Evolutionary conservation across 2,888 invertebrate genomes (phyloP), one percentile per base, ranked within the genome.

Genomic region (Buathra laborator): DNA sequence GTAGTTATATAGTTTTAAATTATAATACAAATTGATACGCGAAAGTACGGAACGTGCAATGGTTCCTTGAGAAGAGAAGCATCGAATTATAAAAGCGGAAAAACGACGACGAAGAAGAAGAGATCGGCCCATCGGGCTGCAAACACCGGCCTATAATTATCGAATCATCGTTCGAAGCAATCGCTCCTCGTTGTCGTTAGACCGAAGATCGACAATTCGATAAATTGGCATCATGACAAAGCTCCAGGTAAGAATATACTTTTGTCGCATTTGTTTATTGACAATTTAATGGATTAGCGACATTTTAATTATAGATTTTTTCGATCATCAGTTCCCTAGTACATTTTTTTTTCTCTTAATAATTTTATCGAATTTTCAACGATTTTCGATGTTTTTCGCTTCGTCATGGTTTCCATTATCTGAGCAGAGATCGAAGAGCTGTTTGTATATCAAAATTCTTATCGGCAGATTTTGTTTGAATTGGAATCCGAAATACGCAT

Each of bases 211-310:
- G 4, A 24, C 56, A 14, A 72, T 62, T 71, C 12, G 19, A 64
- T 56, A 9, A 37, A 62, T 46, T 9, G 59, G 74, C 24, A 59
- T n/a, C 78, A 85, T 81, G 84, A 48, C 70, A 12, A 85, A 78
- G 46, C 70, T 85, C 3, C 81, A 85, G 84, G 84, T 85, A 66
- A 81, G 75, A 78, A 59, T 56, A 9, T 2, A 51, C 44, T 56
- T 76, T 56, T 16, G 32, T 62, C 62, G 14, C 62, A 14, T 32
- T 32, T 29, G 14, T 29, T 12, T 14, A 24, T 62, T 3, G 19
- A 6, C 46, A n/a, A n/a, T 19, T n/a, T 16, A n/a, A 48, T 6
- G 1, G 16, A 48, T 37, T 37, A 37, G 24, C n/a, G 48, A 9
- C 14, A 12, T 12, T 51, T 62, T 29, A 37, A n/a, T 14, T 16